Evolutionary conservation across 2,888 invertebrate genomes (phyloP), one percentile per base, ranked within the genome.

Genomic region (Acleris cristana): DNA sequence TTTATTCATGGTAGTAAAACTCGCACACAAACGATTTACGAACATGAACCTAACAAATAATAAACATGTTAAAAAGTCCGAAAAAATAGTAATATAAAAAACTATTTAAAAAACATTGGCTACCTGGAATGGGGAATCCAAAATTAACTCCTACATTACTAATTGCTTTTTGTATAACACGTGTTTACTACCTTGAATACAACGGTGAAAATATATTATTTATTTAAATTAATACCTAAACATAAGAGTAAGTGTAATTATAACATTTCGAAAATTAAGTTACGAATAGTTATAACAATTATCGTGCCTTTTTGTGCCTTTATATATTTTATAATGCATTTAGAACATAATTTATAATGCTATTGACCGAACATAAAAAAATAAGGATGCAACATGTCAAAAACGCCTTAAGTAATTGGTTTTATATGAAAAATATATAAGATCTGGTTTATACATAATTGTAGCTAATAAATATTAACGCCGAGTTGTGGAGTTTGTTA

Each of bases 381-480:
- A 57, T 57, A 23, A 26, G 44, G 10, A 26, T 54, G 40, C 45
- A 51, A 57, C 23, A 48, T 45, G 34, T 57, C 10, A 23, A 52
- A 51, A 34, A 54, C 8, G 54, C 23, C 52, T 52, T 45, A n/a
- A n/a, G n/a, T n/a, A 44, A 30, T 45, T 8, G 56, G 60, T 56
- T 54, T 26, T 57, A 57, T 40, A 30, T 45, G 56, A 58, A 56
- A 66, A 16, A 53, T 55, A 44, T 52, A 44, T 62, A 52, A 44
- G 56, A 56, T 51, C 45, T 66, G 61, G 63, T 67, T 62, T 67
- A 52, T 53, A 54, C 40, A 56, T 44, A 58, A 62, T 23, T 62
- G 56, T 67, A 63, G 63, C 67, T 67, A 67, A 67, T 67, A 67
- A 63, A 67, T 54, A 67, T 67, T 67, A 67, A 67, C 67, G 30